Conservation (phyloP, 2,797 vertebrate genomes). For the Lepidocolaptes lacrymiger region DNA sequence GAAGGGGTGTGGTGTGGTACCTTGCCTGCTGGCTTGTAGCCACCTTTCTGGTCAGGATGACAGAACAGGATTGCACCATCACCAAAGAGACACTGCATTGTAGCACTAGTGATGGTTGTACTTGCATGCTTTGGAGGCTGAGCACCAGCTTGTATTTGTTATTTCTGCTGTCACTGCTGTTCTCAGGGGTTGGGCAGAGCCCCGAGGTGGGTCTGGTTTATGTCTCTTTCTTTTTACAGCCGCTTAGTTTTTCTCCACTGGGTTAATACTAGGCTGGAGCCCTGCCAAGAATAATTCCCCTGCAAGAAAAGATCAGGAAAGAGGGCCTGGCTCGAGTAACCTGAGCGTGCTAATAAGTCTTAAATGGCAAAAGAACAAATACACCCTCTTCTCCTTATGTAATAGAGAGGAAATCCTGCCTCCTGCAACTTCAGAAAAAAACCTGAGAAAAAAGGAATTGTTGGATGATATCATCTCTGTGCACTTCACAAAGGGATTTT, state of each 20-base stretch:
- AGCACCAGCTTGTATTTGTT: background rate
- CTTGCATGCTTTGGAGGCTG: background rate
- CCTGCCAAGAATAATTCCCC: conserved; percentile 51
- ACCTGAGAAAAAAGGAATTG: background rate
- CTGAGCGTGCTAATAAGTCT: background rate
- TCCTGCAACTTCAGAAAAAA: conserved; percentile 23
- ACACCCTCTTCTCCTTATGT: conserved; percentile 12
- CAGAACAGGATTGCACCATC: accelerated
- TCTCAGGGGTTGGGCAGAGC: background rate
- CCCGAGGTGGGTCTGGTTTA: background rate
- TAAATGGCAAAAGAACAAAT: background rate
- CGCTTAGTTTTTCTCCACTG: background rate
- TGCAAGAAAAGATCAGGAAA: conserved; percentile 54
- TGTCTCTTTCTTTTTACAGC: background rate
- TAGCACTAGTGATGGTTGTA: background rate
- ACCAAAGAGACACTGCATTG: accelerated
- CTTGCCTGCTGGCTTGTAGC: background rate
- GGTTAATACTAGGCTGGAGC: conserved; percentile 16
- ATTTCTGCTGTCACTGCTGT: background rate
- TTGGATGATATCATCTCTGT: background rate
- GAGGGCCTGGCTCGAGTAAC: background rate
- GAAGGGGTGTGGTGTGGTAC: background rate
- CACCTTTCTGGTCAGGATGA: accelerated
- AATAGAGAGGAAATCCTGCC: conserved; percentile 62
- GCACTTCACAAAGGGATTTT: background rate